phyloP scores from a whole-genome alignment of 2,888 invertebrate genomes.

The Elysia crispata region DNA sequence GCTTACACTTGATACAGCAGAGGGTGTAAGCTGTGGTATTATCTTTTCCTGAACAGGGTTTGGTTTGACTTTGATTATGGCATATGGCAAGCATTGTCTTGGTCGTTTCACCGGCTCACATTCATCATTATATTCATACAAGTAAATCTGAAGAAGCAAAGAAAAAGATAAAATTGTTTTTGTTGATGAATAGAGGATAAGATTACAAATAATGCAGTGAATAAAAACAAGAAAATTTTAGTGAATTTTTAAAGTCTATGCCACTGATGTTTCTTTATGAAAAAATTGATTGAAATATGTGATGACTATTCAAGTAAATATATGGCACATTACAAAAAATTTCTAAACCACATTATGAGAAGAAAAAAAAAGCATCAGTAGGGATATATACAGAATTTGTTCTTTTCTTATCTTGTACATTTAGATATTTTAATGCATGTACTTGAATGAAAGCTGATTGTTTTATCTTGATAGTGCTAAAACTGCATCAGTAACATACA shows the following conservation, averaged over 20 bases:
- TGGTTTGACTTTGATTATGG: constrained; percentile 52
- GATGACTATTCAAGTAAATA: no score
- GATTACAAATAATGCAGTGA: neutral
- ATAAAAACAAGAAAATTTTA: neutral
- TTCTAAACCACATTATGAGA: no score
- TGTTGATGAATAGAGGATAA: neutral
- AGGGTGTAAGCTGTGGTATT: neutral
- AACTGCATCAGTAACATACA: constrained; percentile 53
- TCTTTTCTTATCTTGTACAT: no score
- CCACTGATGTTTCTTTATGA: neutral
- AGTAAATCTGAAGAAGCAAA: constrained; percentile 61
- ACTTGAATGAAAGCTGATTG: neutral
- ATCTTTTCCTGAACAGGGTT: neutral
- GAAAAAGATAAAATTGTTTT: no score
- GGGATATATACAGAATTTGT: no score
- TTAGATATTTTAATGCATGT: neutral
- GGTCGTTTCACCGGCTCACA: constrained; percentile 63
- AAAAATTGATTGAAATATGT: no score
- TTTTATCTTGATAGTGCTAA: neutral
- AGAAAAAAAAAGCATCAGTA: no score
- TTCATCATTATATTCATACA: constrained; percentile 71
- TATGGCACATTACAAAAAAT: no score
- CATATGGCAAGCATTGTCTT: constrained; percentile 69
- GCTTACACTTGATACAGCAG: neutral
- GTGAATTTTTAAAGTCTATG: neutral